Percentiles rank a stretch among this genome's conserved stretches.
These are phyloP conservation scores for Pomatostomus ruficeps DNA, from an alignment of 2,113 vertebrate genomes.

Conservation along the genomic window DNA sequence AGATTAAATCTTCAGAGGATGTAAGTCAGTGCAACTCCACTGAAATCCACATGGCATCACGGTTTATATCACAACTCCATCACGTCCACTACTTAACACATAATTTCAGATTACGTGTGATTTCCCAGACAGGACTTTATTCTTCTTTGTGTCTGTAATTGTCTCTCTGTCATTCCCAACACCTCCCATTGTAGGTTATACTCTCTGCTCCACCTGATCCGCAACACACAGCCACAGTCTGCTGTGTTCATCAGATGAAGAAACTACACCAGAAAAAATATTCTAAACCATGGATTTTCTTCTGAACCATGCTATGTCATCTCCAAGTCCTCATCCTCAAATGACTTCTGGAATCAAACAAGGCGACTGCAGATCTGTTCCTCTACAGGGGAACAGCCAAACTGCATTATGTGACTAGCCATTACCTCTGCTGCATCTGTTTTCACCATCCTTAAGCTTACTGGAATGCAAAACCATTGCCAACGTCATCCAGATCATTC, in stretches of 20 bases:
- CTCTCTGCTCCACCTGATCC: background rate
- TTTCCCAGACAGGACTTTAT: conserved; percentile 20
- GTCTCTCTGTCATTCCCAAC: background rate
- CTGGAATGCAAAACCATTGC: background rate
- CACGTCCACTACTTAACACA: conserved; percentile 48
- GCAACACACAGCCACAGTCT: background rate
- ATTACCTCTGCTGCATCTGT: background rate
- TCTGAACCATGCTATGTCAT: background rate
- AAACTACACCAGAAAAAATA: background rate
- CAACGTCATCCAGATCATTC: background rate
- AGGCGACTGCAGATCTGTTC: background rate
- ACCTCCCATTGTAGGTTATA: background rate
- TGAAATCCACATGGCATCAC: background rate
- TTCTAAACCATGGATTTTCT: background rate
- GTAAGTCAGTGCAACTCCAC: background rate
- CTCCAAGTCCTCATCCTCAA: background rate
- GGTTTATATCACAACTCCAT: background rate
- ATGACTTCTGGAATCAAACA: background rate
- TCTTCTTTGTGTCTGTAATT: background rate
- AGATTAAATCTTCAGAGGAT: conserved; percentile 18
- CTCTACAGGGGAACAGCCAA: background rate
- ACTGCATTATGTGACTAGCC: background rate
- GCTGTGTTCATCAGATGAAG: background rate
- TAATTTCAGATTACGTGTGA: conserved; percentile 44
- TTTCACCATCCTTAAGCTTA: background rate